Evolutionary conservation across 2,113 vertebrate species (phyloP), one percentile per base, ranked within the genome.

Genomic region (Protobothrops mucrosquamatus): DNA sequence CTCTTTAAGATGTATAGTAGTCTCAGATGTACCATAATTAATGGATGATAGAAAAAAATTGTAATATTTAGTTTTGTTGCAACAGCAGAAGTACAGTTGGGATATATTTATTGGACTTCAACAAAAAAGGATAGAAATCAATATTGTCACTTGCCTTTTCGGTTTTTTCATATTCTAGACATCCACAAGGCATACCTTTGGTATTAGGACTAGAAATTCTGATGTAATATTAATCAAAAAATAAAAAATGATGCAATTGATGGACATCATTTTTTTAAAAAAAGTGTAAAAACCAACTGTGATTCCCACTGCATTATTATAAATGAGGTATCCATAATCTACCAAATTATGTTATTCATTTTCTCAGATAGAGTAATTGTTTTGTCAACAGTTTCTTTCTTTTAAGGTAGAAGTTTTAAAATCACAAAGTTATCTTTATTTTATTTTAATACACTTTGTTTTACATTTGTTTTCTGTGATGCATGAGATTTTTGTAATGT

Each of bases 171-270:
- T 97, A 97, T 95, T 95, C 93, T 86, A 92, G 0, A 97, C 96
- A 96, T 97, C 95, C 97, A 96, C 94, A 94, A 95, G 95, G 95
- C 95, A 97, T 96, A 48, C 97, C 97, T 98, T 96, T 96, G 95
- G 95, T 97, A 93, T 96, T 97, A 97, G 96, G 97, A 97, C 98
- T 97, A 96, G 95, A 97, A 39, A 97, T 97, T 97, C 94, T 97
- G 97, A 97, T 95, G 96, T 98, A 97, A 95, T 95, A 97, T 98
- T 98, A 97, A 97, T 98, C 97, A 97, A 94, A 97, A 96, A 97
- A 97, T 97, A 23, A 98, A 97, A 97, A 97, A 97, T 95, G 95
- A 97, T 97, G 96, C 96, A 97, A 43, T 81, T 81, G 34, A 22
- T 81, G 18, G 34, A 6, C 34, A 81, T 39, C 74, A 43, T 39